Conservation (phyloP, 2,797 vertebrate genomes). For the Catamblyrhynchus diadema region DNA sequence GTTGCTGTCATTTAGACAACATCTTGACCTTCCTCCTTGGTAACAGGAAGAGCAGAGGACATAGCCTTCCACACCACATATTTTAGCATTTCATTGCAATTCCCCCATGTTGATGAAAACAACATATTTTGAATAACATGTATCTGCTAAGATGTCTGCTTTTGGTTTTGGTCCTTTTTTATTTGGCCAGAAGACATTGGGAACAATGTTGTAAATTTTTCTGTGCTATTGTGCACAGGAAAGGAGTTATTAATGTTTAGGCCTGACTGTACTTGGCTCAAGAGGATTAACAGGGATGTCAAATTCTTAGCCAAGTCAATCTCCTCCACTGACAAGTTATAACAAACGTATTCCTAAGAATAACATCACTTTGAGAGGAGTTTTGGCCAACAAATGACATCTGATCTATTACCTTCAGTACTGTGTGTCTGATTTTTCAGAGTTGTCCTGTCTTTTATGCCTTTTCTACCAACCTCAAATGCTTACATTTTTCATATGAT, state of each 20-base stretch:
- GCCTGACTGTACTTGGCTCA: not conserved
- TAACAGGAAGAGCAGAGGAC: not conserved
- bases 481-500: not conserved
- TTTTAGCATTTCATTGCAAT: not conserved
- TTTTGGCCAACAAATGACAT: slow-evolving; percentile 14
- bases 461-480: not conserved
- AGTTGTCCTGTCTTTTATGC: not conserved
- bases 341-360: slow-evolving; percentile 39
- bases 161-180: not conserved
- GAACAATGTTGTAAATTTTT: not conserved
- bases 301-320: slow-evolving; percentile 22
- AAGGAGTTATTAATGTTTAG: slow-evolving; percentile 6
- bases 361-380: slow-evolving; percentile 6
- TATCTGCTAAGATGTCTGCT: not conserved
- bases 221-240: not conserved
- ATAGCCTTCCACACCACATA: not conserved
- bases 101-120: not conserved
- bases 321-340: slow-evolving; percentile 42
- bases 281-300: slow-evolving; percentile 24
- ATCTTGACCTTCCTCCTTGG: not conserved
- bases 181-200: not conserved
- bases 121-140: not conserved
- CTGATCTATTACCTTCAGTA: slow-evolving; percentile 6
- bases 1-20: not conserved
- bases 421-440: not conserved